These are phyloP conservation scores for Dallia pectoralis DNA, from an alignment of 2,797 vertebrate genomes.

Conservation along the genomic window DNA sequence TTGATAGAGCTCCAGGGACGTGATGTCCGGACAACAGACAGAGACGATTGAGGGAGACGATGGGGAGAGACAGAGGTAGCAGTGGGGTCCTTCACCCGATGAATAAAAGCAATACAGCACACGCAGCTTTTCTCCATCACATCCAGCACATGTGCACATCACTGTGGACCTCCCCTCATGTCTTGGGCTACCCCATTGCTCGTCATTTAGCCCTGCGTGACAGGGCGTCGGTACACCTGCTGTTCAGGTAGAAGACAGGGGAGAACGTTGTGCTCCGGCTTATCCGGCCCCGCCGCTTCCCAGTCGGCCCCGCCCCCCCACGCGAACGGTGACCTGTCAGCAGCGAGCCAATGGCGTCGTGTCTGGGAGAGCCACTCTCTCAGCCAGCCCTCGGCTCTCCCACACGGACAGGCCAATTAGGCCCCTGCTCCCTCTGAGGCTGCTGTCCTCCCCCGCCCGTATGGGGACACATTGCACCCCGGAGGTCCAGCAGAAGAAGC, in stretches of 20 bases:
- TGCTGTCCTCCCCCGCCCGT: not conserved
- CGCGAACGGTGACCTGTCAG: slow-evolving; percentile 56
- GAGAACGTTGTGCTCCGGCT: slow-evolving; percentile 45
- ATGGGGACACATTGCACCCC: not conserved
- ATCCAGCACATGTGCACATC: slow-evolving; percentile 4
- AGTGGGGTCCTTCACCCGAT: not conserved
- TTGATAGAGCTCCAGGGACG: slow-evolving; percentile 38
- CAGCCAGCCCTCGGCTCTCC: slow-evolving; percentile 23
- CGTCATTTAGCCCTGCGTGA: slow-evolving; percentile 19
- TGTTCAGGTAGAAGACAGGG: slow-evolving; percentile 34
- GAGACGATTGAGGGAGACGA: slow-evolving; percentile 8
- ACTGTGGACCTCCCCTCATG: slow-evolving; percentile 14
- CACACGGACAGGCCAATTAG: slow-evolving; percentile 35
- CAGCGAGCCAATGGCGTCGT: slow-evolving; percentile 51
- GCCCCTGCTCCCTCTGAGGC: not conserved
- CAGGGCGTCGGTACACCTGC: slow-evolving; percentile 17
- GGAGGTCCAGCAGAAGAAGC: slow-evolving; percentile 6
- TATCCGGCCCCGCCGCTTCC: slow-evolving; percentile 47
- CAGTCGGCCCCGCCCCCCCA: slow-evolving; percentile 49
- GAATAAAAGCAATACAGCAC: not conserved
- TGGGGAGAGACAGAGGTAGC: not conserved
- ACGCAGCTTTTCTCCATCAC: not conserved
- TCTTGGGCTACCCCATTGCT: no score
- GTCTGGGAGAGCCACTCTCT: slow-evolving; percentile 57
- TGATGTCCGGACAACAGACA: slow-evolving; percentile 34